Base-by-base conservation (phyloP, 2,113 vertebrate genomes). In the Osmerus eperlanus region DNA sequence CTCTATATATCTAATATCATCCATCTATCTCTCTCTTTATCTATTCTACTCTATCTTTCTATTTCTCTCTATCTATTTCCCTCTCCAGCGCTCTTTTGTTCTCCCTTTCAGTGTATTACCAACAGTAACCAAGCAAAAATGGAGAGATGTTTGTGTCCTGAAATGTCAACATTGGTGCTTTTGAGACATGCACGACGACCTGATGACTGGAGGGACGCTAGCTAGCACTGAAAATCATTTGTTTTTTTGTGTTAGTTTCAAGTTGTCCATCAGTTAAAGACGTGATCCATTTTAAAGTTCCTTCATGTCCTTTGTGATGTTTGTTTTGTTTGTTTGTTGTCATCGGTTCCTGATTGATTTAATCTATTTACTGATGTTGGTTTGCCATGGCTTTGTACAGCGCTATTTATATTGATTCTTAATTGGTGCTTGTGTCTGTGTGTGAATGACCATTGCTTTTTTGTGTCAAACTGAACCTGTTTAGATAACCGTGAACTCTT, bases 351-450 rank as follows among this genome's bases (percentile, higher is more conserved):
- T 68, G 63, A 67, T 83, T 29, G 70, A 73, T 28, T 83, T 51
- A 67, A 73, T 29, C 51, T 74, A 65, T 67, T 83, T 71, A 47
- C 74, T 65, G 21, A 65, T 76, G 25, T 71, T 8, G n/a, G 75
- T 77, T 79, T 55, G 68, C 76, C 82, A 77, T 77, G 32, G 78
- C 71, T 88, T 79, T 89, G 84, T 89, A 83, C 74, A 81, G 83
- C 90, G 89, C 81, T 82, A 78, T 88, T 85, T 88, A 69, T 78
- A 83, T 83, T 36, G 74, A 80, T 78, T 89, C 82, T 80, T 85
- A 65, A 79, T 88, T 86, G 87, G 87, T 91, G 90, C 91, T 89
- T 73, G 85, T 89, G 86, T 90, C 81, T 80, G 66, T 71, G 78
- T 85, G 79, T 79, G 80, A 89, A 86, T 75, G 81, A 82, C 65